Percentiles rank a stretch among this genome's conserved stretches.
phyloP scores from a whole-genome alignment of 2,888 invertebrate genomes.

The Smittia sp. region DNA sequence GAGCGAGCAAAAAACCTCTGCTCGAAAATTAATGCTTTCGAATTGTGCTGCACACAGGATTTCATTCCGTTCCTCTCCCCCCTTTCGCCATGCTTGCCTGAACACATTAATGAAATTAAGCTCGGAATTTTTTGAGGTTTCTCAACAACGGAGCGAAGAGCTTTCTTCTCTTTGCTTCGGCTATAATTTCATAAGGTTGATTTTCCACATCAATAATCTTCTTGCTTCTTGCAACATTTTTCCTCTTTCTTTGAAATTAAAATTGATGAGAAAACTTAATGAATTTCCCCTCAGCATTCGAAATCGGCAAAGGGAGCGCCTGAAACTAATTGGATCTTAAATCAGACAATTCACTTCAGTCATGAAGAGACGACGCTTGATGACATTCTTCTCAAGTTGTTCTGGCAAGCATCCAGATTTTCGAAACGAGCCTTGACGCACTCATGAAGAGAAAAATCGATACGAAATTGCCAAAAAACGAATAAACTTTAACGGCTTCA shows the following conservation, averaged over 20 bases:
- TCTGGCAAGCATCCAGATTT: background rate
- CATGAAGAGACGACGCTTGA: background rate
- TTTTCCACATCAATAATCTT: conserved; percentile 6
- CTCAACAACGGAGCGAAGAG: background rate
- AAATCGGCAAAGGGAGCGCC: background rate
- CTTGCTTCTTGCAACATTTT: background rate
- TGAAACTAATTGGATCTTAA: background rate
- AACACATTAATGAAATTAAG: conserved; percentile 9
- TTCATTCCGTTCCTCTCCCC: background rate
- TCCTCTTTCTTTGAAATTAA: background rate
- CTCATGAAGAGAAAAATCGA: background rate
- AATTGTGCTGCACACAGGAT: background rate
- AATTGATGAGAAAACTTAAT: conserved; percentile 4
- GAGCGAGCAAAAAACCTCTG: background rate
- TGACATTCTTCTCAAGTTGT: background rate
- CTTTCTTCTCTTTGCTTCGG: background rate
- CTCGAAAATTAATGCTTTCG: background rate
- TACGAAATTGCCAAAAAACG: background rate
- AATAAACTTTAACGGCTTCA: background rate
- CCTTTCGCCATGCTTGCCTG: background rate
- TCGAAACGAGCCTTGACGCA: background rate
- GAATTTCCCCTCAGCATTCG: background rate
- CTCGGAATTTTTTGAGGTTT: background rate
- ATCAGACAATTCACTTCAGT: background rate
- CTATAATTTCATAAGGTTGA: background rate